phyloP scores from a whole-genome alignment of 2,797 vertebrate genomes.

The Sphenopsis melanotis region DNA sequence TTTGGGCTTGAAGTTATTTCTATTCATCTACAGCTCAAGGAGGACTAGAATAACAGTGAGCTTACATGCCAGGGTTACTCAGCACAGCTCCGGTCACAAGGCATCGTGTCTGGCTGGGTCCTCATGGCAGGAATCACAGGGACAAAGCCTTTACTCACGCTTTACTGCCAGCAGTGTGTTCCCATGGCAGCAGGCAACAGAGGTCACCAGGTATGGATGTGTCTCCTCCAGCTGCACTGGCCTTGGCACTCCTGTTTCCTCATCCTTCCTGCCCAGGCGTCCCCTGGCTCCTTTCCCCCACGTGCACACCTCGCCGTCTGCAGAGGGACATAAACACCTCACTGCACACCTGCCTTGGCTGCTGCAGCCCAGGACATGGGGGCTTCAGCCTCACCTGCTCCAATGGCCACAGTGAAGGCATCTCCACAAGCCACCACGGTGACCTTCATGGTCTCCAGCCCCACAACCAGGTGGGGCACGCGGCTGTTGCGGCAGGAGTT shows the following conservation, averaged over 20 bases:
- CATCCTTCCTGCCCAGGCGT: constrained; percentile 91
- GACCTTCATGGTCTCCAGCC: constrained; percentile 80
- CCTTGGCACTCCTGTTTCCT: constrained; percentile 86
- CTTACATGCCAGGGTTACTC: background rate
- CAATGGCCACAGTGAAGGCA: constrained; percentile 92
- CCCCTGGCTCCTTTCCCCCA: constrained; percentile 98
- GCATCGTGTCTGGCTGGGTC: background rate
- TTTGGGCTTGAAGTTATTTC: constrained; percentile 12
- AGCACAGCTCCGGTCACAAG: background rate
- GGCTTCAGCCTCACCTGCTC: constrained; percentile 80
- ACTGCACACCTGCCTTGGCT: background rate
- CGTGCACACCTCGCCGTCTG: constrained; percentile 93
- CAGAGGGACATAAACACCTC: background rate
- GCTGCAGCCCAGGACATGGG: background rate
- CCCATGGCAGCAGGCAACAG: constrained; percentile 97
- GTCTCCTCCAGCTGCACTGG: constrained; percentile 89
- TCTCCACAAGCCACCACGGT: constrained; percentile 91
- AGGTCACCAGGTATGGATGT: constrained; percentile 88
- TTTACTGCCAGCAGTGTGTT: constrained; percentile 94
- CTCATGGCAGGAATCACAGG: background rate
- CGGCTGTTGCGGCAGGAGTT: constrained; percentile 83
- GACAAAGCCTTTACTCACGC: constrained; percentile 81
- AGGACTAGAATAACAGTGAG: background rate
- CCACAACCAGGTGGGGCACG: constrained; percentile 84
- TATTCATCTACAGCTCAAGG: background rate